A percentile compares a stretch with the other conserved stretches of the same genome.
Conservation (phyloP, 2,888 invertebrate species). For the Malthinus flaveolus region DNA sequence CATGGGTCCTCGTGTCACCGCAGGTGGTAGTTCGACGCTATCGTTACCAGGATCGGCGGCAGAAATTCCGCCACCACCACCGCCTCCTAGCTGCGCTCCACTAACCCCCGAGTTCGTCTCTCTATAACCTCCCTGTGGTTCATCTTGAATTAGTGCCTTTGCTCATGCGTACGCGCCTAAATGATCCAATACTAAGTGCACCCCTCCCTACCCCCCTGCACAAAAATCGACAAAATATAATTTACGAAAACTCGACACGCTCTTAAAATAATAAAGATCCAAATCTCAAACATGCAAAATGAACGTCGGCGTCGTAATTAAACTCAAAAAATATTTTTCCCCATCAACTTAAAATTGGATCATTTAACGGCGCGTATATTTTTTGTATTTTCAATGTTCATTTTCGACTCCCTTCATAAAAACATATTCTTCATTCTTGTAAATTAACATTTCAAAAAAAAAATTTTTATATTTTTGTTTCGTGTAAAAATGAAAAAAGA, state of each 20-base stretch:
- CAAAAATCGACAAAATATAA: no score
- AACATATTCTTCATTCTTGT: conserved; percentile 14
- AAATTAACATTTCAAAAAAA: conserved; percentile 21
- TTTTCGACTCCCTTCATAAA: conserved; percentile 28
- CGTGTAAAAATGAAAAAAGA: conserved; percentile 17
- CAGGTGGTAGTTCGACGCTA: conserved; percentile 84
- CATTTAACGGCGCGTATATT: conserved; percentile 15
- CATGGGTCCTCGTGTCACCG: conserved; percentile 87
- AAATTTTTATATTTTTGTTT: conserved; percentile 19
- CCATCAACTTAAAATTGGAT: conserved; percentile 7
- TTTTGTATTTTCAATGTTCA: conserved; percentile 28
- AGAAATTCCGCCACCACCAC: conserved; percentile 58
- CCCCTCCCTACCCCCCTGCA: not conserved
- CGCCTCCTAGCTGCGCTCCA: conserved; percentile 62
- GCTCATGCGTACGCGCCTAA: conserved; percentile 44
- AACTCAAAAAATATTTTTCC: not conserved
- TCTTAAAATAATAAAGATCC: not conserved
- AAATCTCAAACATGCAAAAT: not conserved
- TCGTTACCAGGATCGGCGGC: conserved; percentile 71
- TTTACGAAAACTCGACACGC: not conserved
- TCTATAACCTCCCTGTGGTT: conserved; percentile 55
- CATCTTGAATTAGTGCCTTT: conserved; percentile 57
- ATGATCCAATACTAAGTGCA: conserved; percentile 8
- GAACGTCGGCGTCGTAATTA: not conserved
- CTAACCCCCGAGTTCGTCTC: conserved; percentile 63